Conservation (phyloP, 2,113 vertebrate genomes). For the Laticauda laticaudata region DNA sequence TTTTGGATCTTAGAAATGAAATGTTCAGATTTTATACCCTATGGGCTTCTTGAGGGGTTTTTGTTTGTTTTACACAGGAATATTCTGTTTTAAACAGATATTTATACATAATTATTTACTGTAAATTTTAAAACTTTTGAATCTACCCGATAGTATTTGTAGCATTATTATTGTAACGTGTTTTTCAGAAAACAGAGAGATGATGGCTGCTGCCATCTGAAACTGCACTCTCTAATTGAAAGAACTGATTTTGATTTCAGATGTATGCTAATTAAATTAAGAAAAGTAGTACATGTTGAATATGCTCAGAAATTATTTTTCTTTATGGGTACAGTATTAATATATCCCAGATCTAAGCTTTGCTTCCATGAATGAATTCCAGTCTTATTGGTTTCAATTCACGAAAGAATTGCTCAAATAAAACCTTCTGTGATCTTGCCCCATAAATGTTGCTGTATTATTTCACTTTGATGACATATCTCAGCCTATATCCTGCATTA, state of each 20-base stretch:
- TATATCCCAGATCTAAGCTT: not conserved
- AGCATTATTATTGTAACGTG: not conserved
- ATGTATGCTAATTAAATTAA: not conserved
- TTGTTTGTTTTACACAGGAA: not conserved
- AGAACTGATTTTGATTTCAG: not conserved
- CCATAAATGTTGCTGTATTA: not conserved
- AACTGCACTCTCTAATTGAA: not conserved
- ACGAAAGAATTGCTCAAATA: not conserved
- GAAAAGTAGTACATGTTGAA: not conserved
- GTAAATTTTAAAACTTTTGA: not conserved
- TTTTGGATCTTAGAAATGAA: not conserved
- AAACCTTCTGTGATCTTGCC: not conserved
- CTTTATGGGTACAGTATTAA: not conserved
- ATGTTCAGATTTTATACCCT: not conserved
- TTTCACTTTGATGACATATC: not conserved
- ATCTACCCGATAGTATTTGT: not conserved
- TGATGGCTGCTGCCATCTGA: not conserved
- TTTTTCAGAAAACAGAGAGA: not conserved
- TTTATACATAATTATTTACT: conserved; percentile 4
- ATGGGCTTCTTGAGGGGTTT: not conserved
- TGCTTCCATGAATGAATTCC: not conserved
- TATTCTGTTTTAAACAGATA: conserved; percentile 8
- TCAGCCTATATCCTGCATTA: not conserved
- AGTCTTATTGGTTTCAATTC: not conserved
- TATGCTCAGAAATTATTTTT: not conserved